Base-by-base conservation (phyloP, 2,113 vertebrate genomes). In the Petaurus breviceps region DNA sequence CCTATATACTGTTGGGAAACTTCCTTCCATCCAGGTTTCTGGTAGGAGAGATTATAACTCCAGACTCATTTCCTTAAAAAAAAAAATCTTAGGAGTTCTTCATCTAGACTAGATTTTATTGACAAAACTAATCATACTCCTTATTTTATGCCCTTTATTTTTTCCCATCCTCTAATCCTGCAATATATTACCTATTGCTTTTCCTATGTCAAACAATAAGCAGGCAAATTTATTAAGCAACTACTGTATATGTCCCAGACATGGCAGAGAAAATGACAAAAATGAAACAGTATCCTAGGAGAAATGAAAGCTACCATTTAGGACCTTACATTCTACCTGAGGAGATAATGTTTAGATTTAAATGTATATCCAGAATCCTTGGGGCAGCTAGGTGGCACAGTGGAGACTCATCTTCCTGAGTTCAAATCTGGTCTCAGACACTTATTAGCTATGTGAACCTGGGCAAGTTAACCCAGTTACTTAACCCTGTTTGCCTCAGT, bases 141-240 rank as follows among this genome's bases (percentile, higher is more conserved):
- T 93, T 91, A 92, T 95, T 90, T 51, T 52, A 95, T 97, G 37
- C 54, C 3, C 93, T 54, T 28, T 89, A 92, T 51, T 89, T 91
- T 31, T 10, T 50, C 52, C n/a, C 7, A 22, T 84, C 8, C 19
- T 84, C 16, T 90, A 51, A 91, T 43, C 50, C 49, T 94, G 52
- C 43, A 43, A 95, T 49, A 24, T 91, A 50, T 8, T n/a, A 68
- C 8, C 55, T 53, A 28, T 92, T 25, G 7, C 91, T 22, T 94
- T 94, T 95, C 37, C 37, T 22, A 84, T 43, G 37, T 84, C 68
- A 84, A 84, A 84, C 2, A 43, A 84, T 43, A 22, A 84, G 37
- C n/a, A 84, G 19, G n/a, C n/a, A 47, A 8, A 89, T 12, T 54
- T 94, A 51, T 0, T 51, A 49, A 93, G 16, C 26, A 89, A 7